Percentiles rank a stretch among this genome's conserved stretches.
phyloP scores from a whole-genome alignment of 2,888 invertebrate genomes.

The Trichopoda pennipes region DNA sequence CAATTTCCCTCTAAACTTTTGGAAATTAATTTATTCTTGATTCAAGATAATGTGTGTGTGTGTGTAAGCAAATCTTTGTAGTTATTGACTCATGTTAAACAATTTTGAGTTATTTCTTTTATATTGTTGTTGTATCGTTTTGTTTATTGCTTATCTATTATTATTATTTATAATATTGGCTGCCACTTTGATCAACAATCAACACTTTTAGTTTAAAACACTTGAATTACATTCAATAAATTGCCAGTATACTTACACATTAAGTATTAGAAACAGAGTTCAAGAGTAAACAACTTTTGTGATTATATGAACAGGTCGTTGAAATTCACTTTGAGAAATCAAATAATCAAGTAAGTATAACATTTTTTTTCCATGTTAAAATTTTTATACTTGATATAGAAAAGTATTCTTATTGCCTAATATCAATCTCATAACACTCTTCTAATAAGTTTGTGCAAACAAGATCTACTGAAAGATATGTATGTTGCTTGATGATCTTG shows the following conservation, averaged over 20 bases:
- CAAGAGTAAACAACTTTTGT: constrained; percentile 33
- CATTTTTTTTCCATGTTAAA: no score
- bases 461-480: no score
- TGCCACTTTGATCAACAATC: constrained; percentile 26
- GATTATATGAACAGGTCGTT: constrained; percentile 37
- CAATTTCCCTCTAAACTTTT: constrained; percentile 27
- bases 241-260: constrained; percentile 6
- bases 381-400: no score
- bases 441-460: no score
- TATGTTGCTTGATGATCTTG: no score
- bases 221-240: constrained; percentile 32
- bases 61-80: constrained; percentile 5
- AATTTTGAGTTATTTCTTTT: constrained; percentile 9
- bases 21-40: constrained; percentile 22
- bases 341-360: neutral
- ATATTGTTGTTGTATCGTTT: constrained; percentile 6
- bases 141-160: neutral
- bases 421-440: no score
- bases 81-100: constrained; percentile 9
- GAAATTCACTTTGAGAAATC: constrained; percentile 21
- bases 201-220: constrained; percentile 50
- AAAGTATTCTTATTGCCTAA: no score
- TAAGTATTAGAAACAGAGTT: neutral
- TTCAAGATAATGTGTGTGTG: neutral
- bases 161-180: neutral